Percentiles rank a stretch among this genome's conserved stretches.
These are phyloP conservation scores for Trogon surrucura DNA, from an alignment of 2,113 vertebrate species.

Conservation along the genomic window DNA sequence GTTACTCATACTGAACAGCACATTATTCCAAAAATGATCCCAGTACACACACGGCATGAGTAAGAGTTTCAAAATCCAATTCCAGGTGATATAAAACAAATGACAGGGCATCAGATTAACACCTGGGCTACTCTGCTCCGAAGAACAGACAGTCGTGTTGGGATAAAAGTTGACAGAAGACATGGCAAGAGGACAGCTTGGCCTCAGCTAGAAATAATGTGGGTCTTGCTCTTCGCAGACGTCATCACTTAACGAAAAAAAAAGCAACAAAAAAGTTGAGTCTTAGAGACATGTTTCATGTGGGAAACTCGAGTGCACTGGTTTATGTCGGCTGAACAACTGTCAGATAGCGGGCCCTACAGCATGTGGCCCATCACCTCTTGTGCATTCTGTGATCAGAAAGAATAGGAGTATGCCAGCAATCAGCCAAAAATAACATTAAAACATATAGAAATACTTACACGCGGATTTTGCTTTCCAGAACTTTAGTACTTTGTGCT, in stretches of 20 bases:
- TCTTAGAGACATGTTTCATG: constrained; percentile 33
- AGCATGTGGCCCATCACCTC: constrained; percentile 68
- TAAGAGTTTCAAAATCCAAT: constrained; percentile 7
- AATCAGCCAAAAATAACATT: constrained; percentile 61
- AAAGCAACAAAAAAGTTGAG: neutral
- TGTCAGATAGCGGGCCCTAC: constrained; percentile 38
- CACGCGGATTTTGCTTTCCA: constrained; percentile 21
- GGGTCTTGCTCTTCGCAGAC: constrained; percentile 34
- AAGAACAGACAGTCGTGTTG: constrained; percentile 9
- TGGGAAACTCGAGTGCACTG: constrained; percentile 52
- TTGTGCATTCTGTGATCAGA: constrained; percentile 46
- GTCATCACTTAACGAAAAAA: constrained; percentile 42
- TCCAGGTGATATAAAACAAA: constrained; percentile 49
- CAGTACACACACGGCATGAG: neutral
- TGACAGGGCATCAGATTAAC: constrained; percentile 48
- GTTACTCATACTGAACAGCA: neutral
- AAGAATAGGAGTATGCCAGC: constrained; percentile 43
- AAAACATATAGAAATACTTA: constrained; percentile 45
- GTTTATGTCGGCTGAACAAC: constrained; percentile 62
- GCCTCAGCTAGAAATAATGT: neutral
- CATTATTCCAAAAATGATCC: constrained; percentile 3
- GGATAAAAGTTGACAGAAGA: constrained; percentile 44
- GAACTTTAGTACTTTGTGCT: constrained; percentile 50
- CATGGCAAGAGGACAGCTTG: constrained; percentile 26
- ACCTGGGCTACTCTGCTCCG: constrained; percentile 3